Conservation (phyloP, 2,797 vertebrate genomes). For the Neopelma chrysocephalum region DNA sequence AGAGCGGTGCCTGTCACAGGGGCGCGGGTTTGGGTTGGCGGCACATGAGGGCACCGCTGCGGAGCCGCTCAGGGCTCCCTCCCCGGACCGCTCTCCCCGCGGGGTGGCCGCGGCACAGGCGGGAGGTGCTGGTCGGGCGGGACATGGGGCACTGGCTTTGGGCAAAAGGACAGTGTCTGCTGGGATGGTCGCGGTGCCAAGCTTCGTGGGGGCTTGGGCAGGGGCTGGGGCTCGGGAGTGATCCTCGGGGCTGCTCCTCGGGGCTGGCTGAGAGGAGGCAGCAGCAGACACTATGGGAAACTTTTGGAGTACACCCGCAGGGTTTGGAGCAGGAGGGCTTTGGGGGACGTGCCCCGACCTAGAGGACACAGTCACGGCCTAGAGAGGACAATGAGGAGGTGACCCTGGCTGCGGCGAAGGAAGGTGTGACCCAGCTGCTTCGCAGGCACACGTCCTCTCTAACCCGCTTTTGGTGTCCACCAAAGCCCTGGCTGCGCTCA, state of each 20-base stretch:
- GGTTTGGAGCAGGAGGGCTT: not conserved
- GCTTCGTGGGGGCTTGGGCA: not conserved
- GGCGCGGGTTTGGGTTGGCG: not conserved
- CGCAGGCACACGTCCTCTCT: not conserved
- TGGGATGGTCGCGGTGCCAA: not conserved
- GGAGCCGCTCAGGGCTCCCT: not conserved
- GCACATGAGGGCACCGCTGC: not conserved
- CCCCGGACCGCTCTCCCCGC: not conserved
- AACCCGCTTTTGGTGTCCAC: not conserved
- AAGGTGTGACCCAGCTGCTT: not conserved
- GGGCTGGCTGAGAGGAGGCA: not conserved
- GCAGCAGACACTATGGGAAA: not conserved
- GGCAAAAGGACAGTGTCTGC: not conserved
- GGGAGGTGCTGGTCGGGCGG: not conserved
- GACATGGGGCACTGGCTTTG: not conserved
- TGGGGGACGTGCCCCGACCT: too few species aligned
- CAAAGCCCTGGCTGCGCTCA: not conserved
- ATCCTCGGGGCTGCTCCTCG: accelerated
- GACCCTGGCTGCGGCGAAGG: not conserved
- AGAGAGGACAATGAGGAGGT: not conserved
- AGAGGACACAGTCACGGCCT: not conserved
- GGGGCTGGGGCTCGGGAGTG: not conserved
- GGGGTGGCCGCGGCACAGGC: not conserved
- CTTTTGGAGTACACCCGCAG: not conserved
- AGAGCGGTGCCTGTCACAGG: not conserved